phyloP scores from a whole-genome alignment of 2,797 vertebrate species.

The Anniella stebbinsi region DNA sequence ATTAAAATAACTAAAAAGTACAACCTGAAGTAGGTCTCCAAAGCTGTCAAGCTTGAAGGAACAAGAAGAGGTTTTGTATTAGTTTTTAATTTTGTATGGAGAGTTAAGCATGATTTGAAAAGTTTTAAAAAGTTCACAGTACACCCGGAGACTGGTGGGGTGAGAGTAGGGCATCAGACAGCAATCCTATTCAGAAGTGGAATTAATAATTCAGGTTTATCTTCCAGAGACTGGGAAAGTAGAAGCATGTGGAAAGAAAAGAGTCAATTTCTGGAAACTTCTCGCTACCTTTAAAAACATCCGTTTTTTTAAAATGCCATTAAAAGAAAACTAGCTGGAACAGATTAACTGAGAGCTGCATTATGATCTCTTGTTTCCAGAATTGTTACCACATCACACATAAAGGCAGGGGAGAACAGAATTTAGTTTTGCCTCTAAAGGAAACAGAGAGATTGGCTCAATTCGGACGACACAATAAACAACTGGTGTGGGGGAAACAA shows the following conservation, averaged over 20 bases:
- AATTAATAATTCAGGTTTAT: neutral
- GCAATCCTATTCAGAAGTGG: neutral
- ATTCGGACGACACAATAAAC: no score
- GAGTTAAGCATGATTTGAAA: no score
- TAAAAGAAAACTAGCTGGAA: neutral
- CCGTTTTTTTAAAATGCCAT: conserved; percentile 13
- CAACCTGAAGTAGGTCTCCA: neutral
- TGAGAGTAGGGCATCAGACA: neutral
- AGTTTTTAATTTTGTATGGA: neutral
- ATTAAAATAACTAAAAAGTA: neutral
- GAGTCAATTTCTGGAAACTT: neutral
- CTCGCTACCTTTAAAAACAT: neutral
- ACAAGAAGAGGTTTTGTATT: neutral
- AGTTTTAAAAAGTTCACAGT: neutral
- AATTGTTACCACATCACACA: conserved; percentile 9
- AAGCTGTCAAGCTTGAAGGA: no score
- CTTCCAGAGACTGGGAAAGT: neutral
- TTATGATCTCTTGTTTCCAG: conserved; percentile 50
- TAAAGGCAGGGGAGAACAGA: neutral
- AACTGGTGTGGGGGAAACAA: no score
- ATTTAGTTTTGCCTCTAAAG: neutral
- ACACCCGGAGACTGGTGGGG: neutral
- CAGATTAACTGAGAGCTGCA: neutral
- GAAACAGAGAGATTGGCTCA: neutral
- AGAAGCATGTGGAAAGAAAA: neutral